These are phyloP conservation scores for Amblyjoppa fuscipennis DNA, from an alignment of 2,888 invertebrate genomes.

Conservation along the genomic window DNA sequence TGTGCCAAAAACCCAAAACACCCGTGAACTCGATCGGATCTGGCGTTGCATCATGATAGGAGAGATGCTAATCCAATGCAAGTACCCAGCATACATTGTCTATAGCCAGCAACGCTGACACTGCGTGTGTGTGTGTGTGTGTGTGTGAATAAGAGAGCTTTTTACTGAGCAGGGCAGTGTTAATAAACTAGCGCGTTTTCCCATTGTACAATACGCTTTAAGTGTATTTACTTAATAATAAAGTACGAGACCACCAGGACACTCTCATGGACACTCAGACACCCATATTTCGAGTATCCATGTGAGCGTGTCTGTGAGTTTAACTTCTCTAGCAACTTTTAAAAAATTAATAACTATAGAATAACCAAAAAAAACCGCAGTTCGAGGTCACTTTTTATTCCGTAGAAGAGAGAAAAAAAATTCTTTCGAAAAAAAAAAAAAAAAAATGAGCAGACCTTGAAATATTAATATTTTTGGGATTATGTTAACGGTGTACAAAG, in stretches of 20 bases:
- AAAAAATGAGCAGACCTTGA: too few species aligned
- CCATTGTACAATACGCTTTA: slow-evolving; percentile 36
- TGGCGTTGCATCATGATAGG: slow-evolving; percentile 8
- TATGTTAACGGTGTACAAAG: too few species aligned
- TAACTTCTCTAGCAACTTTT: too few species aligned
- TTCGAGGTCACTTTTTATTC: too few species aligned
- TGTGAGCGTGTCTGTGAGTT: too few species aligned
- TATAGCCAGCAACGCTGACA: background rate
- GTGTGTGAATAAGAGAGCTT: background rate
- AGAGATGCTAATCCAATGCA: background rate
- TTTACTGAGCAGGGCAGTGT: background rate
- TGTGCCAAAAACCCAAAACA: slow-evolving; percentile 15
- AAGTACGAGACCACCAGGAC: background rate
- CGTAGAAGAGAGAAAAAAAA: too few species aligned
- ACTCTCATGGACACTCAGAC: too few species aligned
- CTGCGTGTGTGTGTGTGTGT: background rate
- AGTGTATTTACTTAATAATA: background rate
- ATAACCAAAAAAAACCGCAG: too few species aligned
- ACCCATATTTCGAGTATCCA: too few species aligned
- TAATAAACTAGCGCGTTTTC: slow-evolving; percentile 9
- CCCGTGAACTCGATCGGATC: slow-evolving; percentile 7
- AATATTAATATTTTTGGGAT: too few species aligned
- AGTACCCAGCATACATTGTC: background rate
- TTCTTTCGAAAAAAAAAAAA: too few species aligned
- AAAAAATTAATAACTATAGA: too few species aligned